phyloP scores from a whole-genome alignment of 2,888 invertebrate genomes.

The Nebria salina region DNA sequence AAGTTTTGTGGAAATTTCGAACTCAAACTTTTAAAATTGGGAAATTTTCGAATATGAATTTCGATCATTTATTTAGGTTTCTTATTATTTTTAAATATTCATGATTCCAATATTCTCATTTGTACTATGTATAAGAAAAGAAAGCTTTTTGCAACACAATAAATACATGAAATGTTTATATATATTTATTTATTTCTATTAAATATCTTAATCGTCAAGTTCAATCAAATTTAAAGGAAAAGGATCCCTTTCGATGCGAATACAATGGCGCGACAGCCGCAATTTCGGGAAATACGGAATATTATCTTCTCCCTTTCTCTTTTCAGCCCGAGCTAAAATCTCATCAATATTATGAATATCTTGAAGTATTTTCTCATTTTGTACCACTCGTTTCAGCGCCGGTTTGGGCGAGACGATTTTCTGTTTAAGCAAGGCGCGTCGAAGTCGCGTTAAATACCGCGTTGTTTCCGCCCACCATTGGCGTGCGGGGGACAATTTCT shows the following conservation, averaged over 20 bases:
- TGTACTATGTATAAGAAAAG: no score
- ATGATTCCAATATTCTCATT: no score
- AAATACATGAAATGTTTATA: not conserved
- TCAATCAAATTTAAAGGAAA: conserved; percentile 57
- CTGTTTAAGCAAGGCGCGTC: conserved; percentile 56
- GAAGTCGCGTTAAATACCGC: conserved; percentile 57
- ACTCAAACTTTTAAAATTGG: no score
- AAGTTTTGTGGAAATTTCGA: no score
- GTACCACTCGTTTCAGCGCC: conserved; percentile 8
- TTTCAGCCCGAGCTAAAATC: conserved; percentile 51
- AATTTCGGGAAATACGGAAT: conserved; percentile 59
- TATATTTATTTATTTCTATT: not conserved
- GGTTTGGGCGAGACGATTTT: conserved; percentile 54
- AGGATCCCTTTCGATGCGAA: conserved; percentile 52
- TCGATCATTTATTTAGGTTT: no score
- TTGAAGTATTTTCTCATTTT: conserved; percentile 20
- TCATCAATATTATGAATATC: conserved; percentile 42
- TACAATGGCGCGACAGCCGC: conserved; percentile 54
- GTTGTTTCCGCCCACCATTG: conserved; percentile 61
- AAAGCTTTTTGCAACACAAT: not conserved
- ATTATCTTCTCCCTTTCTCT: conserved; percentile 51
- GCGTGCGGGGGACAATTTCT: conserved; percentile 53
- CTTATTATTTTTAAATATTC: no score
- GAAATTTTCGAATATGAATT: no score
- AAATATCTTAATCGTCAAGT: not conserved